Percentiles rank a stretch among this genome's conserved stretches.
These are phyloP conservation scores for Drosophila phalerata DNA, from an alignment of 2,888 invertebrate genomes.

Conservation along the genomic window DNA sequence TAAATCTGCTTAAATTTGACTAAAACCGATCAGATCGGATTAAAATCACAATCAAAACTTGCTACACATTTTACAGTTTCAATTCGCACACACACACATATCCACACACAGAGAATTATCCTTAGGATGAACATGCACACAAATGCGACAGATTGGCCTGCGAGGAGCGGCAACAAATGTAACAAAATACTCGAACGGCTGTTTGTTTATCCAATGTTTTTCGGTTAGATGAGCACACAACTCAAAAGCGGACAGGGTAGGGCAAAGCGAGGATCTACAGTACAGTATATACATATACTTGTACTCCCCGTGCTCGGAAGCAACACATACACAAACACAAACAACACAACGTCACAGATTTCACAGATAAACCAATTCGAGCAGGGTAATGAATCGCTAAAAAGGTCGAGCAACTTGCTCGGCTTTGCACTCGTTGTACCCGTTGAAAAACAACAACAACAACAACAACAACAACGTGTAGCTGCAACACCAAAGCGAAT, in stretches of 20 bases:
- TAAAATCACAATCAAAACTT: conserved; percentile 81
- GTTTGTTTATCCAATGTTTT: conserved; percentile 85
- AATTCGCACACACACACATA: conserved; percentile 2
- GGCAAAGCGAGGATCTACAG: conserved; percentile 37
- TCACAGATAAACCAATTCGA: conserved; percentile 85
- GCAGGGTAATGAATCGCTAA: conserved; percentile 84
- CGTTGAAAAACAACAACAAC: conserved; percentile 44
- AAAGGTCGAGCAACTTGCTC: conserved; percentile 71
- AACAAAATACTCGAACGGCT: conserved; percentile 75
- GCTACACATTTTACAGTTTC: conserved; percentile 75
- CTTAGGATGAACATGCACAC: conserved; percentile 61
- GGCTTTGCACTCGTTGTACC: conserved; percentile 24
- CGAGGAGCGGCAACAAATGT: conserved; percentile 56
- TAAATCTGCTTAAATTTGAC: conserved; percentile 86
- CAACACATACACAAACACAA: conserved; percentile 54
- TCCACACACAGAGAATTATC: conserved; percentile 26
- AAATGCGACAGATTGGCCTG: conserved; percentile 79
- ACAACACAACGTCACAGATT: conserved; percentile 74
- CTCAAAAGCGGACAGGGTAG: conserved; percentile 62
- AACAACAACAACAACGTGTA: conserved; percentile 69
- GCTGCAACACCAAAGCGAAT: conserved; percentile 82
- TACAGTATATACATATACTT: conserved; percentile 15
- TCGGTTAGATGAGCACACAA: conserved; percentile 83
- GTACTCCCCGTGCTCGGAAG: conserved; percentile 30
- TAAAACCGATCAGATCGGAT: conserved; percentile 85